phyloP scores from a whole-genome alignment of 1,140 invertebrate species.

The Leucophenga varia region DNA sequence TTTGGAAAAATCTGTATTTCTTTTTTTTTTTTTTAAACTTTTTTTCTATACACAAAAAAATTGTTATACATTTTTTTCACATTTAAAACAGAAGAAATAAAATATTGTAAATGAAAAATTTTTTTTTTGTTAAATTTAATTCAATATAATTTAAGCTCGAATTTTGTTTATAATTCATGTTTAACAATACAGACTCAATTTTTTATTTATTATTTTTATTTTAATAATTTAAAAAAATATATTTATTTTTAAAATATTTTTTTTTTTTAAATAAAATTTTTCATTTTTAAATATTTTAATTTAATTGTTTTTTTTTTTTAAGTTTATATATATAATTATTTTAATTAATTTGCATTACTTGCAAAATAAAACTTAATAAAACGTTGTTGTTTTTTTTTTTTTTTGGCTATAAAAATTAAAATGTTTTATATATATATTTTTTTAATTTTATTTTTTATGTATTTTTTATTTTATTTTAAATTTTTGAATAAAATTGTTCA shows the following conservation, averaged over 20 bases:
- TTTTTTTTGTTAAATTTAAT: slow-evolving; percentile 18
- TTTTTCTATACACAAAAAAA: slow-evolving; percentile 18
- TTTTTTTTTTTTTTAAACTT: not conserved
- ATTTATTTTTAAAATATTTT: slow-evolving; percentile 3
- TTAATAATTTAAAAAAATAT: slow-evolving; percentile 31
- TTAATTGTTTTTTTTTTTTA: slow-evolving; percentile 19
- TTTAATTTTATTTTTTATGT: slow-evolving; percentile 5
- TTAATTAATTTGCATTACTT: slow-evolving; percentile 23
- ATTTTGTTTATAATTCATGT: slow-evolving; percentile 34
- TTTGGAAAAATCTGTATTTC: too few species aligned
- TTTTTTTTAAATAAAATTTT: slow-evolving; percentile 1
- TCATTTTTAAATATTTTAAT: not conserved
- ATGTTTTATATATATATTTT: slow-evolving; percentile 20
- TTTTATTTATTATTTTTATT: not conserved
- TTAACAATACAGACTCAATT: too few species aligned
- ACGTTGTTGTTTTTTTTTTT: slow-evolving; percentile 13
- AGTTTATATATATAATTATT: slow-evolving; percentile 15
- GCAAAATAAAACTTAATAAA: slow-evolving; percentile 46
- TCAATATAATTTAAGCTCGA: slow-evolving; percentile 45
- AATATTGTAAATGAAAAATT: slow-evolving; percentile 5
- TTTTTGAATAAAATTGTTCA: not conserved
- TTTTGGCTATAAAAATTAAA: slow-evolving; percentile 56
- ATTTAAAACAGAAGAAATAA: slow-evolving; percentile 25
- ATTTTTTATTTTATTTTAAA: slow-evolving; percentile 22
- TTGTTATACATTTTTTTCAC: slow-evolving; percentile 17